Evolutionary conservation across 2,797 vertebrate species (phyloP), one percentile per base, ranked within the genome.

Genomic region (Pelodytes ibericus): DNA sequence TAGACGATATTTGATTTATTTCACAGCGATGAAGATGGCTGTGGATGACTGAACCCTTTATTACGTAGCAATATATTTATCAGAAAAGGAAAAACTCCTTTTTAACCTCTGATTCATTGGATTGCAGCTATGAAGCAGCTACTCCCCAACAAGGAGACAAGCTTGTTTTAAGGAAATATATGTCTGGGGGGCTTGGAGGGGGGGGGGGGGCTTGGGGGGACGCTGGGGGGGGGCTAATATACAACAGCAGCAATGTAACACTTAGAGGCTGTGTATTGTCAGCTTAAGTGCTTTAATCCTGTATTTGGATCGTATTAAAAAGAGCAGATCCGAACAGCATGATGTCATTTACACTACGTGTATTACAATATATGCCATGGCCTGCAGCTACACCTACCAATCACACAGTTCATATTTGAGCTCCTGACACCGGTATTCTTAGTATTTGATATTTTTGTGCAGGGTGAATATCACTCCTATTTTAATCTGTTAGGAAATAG

Each of bases 401-500:
- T 92, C 92, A 88, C 89, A 88, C 87, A 81, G 84, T 87, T 91
- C 88, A 84, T 88, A 89, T 89, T 88, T 90, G 85, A 89, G 89
- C 88, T 85, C 86, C 87, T 91, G 91, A 91, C 91, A 91, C 81
- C 71, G 82, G 89, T 86, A 89, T 89, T 85, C 86, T 84, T 85
- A 84, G 85, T 85, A 83, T 90, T 88, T 91, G 88, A 86, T 88
- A 88, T 88, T 89, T 88, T 89, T 86, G 84, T 88, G 92, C 91
- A 85, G 88, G 89, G 74, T 86, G 89, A 90, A 91, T 90, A 92
- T 90, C 91, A 90, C 93, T 90, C 93, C 93, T 92, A 91, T 92
- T 95, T 92, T 92, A 92, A 93, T 93, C 90, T 89, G 91, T 84
- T 89, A 89, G 94, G 93, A 98, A 98, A 98, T 94, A 96, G 95